Percentiles rank a stretch among this genome's conserved stretches.
phyloP scores from a whole-genome alignment of 2,113 vertebrate genomes.

The Nibea coibor region DNA sequence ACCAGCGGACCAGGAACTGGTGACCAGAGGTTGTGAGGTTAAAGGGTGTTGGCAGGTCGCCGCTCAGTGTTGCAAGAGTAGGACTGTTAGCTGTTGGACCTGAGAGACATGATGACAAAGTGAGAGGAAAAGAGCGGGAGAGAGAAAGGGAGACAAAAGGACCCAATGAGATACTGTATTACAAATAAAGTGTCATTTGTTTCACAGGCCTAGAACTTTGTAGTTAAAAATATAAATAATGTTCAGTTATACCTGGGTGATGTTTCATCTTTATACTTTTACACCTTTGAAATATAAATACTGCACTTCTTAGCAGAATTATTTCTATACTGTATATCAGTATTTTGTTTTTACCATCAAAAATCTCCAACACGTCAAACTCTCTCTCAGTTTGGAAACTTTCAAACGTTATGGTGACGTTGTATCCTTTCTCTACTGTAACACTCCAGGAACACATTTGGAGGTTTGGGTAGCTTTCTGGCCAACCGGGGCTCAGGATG shows the following conservation, averaged over 20 bases:
- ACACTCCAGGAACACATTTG: constrained; percentile 99
- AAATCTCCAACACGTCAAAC: constrained; percentile 98
- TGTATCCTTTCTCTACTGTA: constrained; percentile 97
- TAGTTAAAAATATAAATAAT: not conserved
- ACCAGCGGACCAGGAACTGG: constrained; percentile 97
- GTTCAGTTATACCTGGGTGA: not conserved
- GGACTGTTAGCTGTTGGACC: constrained; percentile 94
- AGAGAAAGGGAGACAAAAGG: not conserved
- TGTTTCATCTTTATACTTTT: not conserved
- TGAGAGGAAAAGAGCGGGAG: not conserved
- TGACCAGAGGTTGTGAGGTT: constrained; percentile 94
- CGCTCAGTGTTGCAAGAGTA: constrained; percentile 93
- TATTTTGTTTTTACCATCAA: constrained; percentile 89
- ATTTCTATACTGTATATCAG: not conserved
- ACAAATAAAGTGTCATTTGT: not conserved
- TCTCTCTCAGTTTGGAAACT: constrained; percentile 98
- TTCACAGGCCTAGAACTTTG: not conserved
- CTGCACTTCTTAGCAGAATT: not conserved
- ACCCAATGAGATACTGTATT: not conserved
- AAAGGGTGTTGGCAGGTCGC: constrained; percentile 93
- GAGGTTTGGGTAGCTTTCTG: constrained; percentile 98
- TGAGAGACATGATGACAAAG: constrained; percentile 63
- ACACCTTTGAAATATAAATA: not conserved
- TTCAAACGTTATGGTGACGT: constrained; percentile 97
- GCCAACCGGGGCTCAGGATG: constrained; percentile 96